Evolutionary conservation across 1,140 invertebrate genomes (phyloP).

Genomic region (Portunus trituberculatus): DNA sequence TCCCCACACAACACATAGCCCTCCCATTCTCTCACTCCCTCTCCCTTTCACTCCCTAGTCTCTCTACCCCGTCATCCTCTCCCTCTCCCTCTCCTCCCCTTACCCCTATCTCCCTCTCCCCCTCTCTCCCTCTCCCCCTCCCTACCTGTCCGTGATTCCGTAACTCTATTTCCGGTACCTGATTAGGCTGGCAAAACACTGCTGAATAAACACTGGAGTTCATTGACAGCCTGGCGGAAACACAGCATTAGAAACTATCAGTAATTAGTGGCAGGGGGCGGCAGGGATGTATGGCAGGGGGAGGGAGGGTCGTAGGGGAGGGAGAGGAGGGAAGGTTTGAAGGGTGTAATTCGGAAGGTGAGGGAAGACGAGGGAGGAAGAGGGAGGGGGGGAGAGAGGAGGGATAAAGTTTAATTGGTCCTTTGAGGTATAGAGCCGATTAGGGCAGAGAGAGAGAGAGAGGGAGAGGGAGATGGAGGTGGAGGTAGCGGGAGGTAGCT

Average conservation of each 20-base stretch:
- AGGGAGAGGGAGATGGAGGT: background rate
- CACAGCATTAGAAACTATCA: background rate
- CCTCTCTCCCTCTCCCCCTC: too few species aligned
- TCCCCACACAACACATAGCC: too few species aligned
- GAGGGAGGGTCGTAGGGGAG: background rate
- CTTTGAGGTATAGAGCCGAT: background rate
- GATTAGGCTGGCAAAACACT: background rate
- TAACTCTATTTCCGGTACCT: background rate
- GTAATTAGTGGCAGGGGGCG: background rate
- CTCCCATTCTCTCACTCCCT: too few species aligned
- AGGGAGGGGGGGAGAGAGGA: background rate
- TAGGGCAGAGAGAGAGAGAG: background rate
- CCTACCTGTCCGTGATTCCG: background rate
- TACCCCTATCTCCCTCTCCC: background rate
- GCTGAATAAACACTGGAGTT: background rate
- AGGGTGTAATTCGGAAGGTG: background rate
- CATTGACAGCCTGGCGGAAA: slow-evolving; percentile 1
- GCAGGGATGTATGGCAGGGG: background rate
- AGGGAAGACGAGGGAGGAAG: background rate
- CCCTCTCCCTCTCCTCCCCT: too few species aligned
- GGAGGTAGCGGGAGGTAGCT: background rate
- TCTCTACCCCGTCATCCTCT: too few species aligned
- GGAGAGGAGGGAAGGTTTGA: background rate
- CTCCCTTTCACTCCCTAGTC: too few species aligned
- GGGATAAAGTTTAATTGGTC: background rate